Evolutionary conservation across 2,113 vertebrate genomes (phyloP), one percentile per base, ranked within the genome.

Genomic region (Chascanopsetta lugubris): DNA sequence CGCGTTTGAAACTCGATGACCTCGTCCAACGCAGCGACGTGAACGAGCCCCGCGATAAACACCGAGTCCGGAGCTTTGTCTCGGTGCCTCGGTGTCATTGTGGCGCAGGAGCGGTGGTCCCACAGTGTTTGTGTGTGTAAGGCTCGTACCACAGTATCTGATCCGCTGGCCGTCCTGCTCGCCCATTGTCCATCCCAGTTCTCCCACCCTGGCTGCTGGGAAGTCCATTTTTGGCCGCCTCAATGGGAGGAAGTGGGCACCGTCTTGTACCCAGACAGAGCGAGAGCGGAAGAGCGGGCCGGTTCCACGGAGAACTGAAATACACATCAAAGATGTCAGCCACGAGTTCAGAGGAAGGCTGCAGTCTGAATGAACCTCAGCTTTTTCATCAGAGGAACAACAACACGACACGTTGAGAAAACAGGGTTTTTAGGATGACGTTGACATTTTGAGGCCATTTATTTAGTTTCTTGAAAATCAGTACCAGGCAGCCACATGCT

Each of bases 221-320:
- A 85, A 79, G 61, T 69, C 79, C 85, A 79, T 88, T 89, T 87
- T 83, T 79, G 54, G 45, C 70, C n/a, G 26, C 62, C 34, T 91
- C 84, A 89, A 89, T 89, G 69, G 80, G 66, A 88, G 89, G 89
- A 91, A 91, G 75, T 90, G 85, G 85, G 85, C 80, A 91, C 67
- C 60, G 34, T 67, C 53, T 81, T 30, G 38, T 17, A 65, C 72
- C 67, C 58, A 56, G 53, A 67, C 30, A 50, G 51, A 70, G 62
- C n/a, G n/a, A 55, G 42, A 48, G 59, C 5, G 64, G 77, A 84
- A 76, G 72, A 65, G 11, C 72, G 69, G 42, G 55, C 27, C 34
- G 27, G 17, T 61, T 65, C 34, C 4, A 42, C 20, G 64, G 26
- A 67, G 21, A 57, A 30, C 48, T 45, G 4, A 69, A 56, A 79